These are phyloP conservation scores for Anolis sagrei DNA, from an alignment of 2,113 vertebrate species.

Conservation along the genomic window DNA sequence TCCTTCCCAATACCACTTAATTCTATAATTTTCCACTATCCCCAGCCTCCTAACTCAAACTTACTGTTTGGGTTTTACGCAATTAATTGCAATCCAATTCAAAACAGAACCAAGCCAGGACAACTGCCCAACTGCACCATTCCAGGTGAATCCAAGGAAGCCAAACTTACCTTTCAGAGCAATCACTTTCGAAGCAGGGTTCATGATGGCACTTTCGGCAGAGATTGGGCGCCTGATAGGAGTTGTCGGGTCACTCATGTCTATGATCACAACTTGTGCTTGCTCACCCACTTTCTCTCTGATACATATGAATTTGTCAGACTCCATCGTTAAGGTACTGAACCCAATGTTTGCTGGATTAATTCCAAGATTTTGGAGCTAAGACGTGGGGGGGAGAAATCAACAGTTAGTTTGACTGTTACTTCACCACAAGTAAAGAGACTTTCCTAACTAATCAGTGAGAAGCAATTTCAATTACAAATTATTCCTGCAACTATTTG, in stretches of 20 bases:
- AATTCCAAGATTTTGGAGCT: conserved; percentile 93
- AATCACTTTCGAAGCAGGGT: conserved; percentile 92
- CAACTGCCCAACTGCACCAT: background rate
- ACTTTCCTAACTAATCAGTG: background rate
- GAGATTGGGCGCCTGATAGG: conserved; percentile 90
- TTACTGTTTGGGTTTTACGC: background rate
- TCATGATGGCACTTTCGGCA: conserved; percentile 94
- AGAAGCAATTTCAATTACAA: background rate
- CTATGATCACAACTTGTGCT: conserved; percentile 91
- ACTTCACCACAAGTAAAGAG: background rate
- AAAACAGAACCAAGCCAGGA: background rate
- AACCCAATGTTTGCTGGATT: conserved; percentile 91
- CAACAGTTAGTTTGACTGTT: background rate
- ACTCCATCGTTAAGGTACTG: conserved; percentile 95
- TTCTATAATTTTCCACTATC: background rate
- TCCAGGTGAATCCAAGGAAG: too few species aligned
- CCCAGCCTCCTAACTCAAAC: background rate
- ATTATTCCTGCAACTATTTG: background rate
- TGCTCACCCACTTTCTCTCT: conserved; percentile 92
- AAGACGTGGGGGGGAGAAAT: conserved; percentile 31
- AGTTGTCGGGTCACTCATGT: conserved; percentile 85
- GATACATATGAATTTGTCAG: conserved; percentile 93
- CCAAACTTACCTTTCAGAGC: conserved; percentile 86
- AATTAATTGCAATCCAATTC: background rate
- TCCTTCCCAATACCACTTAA: background rate